These are phyloP conservation scores for Fopius arisanus DNA, from an alignment of 1,140 invertebrate genomes.

Conservation along the genomic window DNA sequence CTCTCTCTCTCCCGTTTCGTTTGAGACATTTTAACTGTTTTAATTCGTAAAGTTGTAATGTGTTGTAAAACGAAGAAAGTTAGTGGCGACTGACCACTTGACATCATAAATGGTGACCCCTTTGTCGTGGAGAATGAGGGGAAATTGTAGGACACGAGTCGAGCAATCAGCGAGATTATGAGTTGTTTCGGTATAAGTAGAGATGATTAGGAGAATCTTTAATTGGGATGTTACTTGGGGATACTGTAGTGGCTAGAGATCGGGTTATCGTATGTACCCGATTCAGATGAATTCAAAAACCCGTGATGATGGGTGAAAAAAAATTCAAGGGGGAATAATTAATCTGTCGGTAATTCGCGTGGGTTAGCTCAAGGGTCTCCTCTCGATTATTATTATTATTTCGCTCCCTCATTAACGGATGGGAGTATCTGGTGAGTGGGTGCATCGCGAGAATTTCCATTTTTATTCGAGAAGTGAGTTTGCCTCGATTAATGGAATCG, in stretches of 20 bases:
- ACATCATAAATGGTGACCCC: constrained; percentile 39
- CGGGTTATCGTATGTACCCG: too few species aligned
- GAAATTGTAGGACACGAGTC: neutral
- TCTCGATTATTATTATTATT: neutral
- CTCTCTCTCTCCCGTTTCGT: neutral
- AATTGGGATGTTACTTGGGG: neutral
- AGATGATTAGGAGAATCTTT: neutral
- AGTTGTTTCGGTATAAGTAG: neutral
- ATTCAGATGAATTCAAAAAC: neutral
- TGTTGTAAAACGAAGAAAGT: constrained; percentile 26
- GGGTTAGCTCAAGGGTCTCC: neutral
- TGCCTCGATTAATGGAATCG: neutral
- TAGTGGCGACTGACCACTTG: constrained; percentile 44
- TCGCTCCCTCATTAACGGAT: neutral
- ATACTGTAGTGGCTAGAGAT: too few species aligned
- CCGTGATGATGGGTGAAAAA: neutral
- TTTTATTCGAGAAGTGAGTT: neutral
- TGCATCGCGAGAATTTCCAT: neutral
- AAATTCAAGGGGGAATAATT: neutral
- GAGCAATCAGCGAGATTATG: neutral
- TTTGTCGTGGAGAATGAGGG: constrained; percentile 17
- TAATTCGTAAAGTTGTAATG: constrained; percentile 1
- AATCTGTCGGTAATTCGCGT: neutral
- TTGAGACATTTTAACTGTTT: neutral
- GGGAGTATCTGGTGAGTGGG: neutral